Percentiles rank a stretch among this genome's conserved stretches.
Evolutionary conservation across 2,888 invertebrate genomes (phyloP).

Genomic region (Theretra japonica): DNA sequence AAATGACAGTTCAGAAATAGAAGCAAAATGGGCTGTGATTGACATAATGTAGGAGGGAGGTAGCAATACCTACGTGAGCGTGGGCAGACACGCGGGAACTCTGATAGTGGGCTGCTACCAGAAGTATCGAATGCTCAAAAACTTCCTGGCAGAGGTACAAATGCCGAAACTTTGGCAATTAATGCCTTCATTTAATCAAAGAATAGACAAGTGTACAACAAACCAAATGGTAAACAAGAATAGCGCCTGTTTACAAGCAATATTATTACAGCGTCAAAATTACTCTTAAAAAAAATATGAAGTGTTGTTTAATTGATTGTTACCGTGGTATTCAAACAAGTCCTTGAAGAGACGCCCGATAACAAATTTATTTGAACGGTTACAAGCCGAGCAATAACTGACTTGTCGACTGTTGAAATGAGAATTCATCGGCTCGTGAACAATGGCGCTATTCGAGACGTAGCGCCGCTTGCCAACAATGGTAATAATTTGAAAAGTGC

Average conservation of each 20-base stretch:
- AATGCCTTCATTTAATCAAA: constrained; percentile 43
- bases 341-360: not conserved
- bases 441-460: constrained; percentile 56
- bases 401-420: constrained; percentile 43
- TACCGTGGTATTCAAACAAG: not conserved
- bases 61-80: constrained; percentile 63
- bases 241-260: constrained; percentile 9
- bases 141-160: constrained; percentile 48
- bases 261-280: constrained; percentile 3
- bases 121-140: constrained; percentile 40
- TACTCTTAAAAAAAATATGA: not conserved
- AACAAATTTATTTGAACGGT: not conserved
- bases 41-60: constrained; percentile 49
- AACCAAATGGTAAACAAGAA: not conserved
- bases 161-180: constrained; percentile 46
- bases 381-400: constrained; percentile 34
- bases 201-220: constrained; percentile 14
- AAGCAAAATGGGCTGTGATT: constrained; percentile 49
- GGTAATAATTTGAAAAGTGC: constrained; percentile 63
- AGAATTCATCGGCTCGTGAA: constrained; percentile 65
- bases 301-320: not conserved
- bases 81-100: constrained; percentile 56
- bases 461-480: constrained; percentile 60
- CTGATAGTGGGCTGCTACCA: constrained; percentile 45
- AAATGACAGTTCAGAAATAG: constrained; percentile 56